Base-by-base conservation (phyloP, 2,888 invertebrate species). In the Clistopyga incitator region DNA sequence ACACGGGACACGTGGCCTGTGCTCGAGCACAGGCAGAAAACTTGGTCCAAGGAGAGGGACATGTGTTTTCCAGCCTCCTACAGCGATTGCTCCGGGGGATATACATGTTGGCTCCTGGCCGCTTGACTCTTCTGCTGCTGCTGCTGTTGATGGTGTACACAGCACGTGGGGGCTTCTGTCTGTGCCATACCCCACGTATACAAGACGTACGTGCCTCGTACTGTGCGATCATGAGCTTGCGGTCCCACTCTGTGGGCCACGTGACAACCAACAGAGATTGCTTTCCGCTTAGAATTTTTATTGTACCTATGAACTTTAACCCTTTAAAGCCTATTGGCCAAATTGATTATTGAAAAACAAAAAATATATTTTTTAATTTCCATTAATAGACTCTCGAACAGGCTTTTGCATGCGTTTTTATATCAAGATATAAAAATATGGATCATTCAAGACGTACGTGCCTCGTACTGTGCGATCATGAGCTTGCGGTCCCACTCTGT, bases 61-160 rank as follows among this genome's bases (percentile, higher is more conserved):
- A 93, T 90, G 92, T 93, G 93, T 92, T 91, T 88, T 88, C 85
- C 88, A 90, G 90, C 89, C 93, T 92, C 93, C 93, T 92, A 91
- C 92, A 88, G 92, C 90, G 91, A 90, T 87, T 88, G 80, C 85
- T 86, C 86, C 80, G 78, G 78, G 86, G 88, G 86, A 86, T 72
- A 76, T 78, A 54, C 68, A 23, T 75, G 45, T 64, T 56, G 42
- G 59, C 54, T 42, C 25, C 50, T 54, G 11, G 64, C 74, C 72
- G 67, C 65, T 70, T 20, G 15, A 23, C 23, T 45, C 54, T 47
- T 18, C 25, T 72, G 67, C 72, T 72, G 50, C 68, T 76, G 34
- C 70, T 67, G 23, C 42, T 50, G 45, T 34, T n/a, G 54, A 61
- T 61, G 47, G 29, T 59, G 74, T 74, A 77, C 79, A 72, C 56